A percentile compares a stretch with the other conserved stretches of the same genome.
These are phyloP conservation scores for Epizoanthus illoricatus DNA, from an alignment of 92 coral and sea anemone species.

Conservation along the genomic window DNA sequence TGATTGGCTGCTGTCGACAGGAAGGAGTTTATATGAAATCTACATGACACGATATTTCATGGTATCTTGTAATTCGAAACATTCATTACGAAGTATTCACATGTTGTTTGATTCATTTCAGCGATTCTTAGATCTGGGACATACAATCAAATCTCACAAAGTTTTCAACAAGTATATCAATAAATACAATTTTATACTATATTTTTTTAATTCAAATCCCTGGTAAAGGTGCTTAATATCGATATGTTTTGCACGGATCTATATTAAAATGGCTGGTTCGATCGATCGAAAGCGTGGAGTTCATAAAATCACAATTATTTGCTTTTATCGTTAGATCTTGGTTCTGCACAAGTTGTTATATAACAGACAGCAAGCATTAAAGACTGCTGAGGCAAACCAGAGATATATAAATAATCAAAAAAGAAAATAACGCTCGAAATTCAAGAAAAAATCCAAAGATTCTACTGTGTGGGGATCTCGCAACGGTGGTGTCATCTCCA, in stretches of 20 bases:
- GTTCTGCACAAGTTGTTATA: not conserved
- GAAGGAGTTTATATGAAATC: not conserved
- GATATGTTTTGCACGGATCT: not conserved
- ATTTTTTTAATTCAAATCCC: not conserved
- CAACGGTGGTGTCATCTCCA: not conserved
- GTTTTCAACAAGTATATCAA: not conserved
- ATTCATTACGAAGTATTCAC: not conserved
- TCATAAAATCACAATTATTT: not conserved
- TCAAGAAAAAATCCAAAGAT: too few species aligned
- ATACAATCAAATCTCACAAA: not conserved
- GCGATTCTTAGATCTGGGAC: not conserved
- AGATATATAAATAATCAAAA: not conserved
- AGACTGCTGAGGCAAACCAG: not conserved
- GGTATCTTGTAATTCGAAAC: constrained; percentile 7
- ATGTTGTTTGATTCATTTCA: not conserved
- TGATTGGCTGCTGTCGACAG: constrained; percentile 35
- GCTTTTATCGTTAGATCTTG: not conserved
- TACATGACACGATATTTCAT: not conserved
- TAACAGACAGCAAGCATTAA: not conserved
- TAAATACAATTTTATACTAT: not conserved
- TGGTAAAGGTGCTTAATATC: not conserved
- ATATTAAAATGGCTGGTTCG: not conserved
- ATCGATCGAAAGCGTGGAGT: not conserved
- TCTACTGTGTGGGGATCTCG: not conserved
- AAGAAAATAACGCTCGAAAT: constrained; percentile 2